These are phyloP conservation scores for Sebastes umbrosus DNA, from an alignment of 2,797 vertebrate genomes.

Conservation along the genomic window DNA sequence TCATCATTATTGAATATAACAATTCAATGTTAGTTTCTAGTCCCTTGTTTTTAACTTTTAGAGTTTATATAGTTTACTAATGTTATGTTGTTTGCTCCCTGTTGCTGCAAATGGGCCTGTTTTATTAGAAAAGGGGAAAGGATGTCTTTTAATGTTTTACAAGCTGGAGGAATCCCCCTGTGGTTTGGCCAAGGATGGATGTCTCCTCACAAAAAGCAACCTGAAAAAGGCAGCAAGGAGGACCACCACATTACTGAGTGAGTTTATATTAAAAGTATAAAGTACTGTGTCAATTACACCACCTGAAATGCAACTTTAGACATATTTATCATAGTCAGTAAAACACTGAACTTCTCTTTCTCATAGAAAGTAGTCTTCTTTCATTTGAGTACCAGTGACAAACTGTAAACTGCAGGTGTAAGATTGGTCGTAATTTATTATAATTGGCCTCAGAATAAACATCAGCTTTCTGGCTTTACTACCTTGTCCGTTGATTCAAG, in stretches of 20 bases:
- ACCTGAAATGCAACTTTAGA: background rate
- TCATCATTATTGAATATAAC: background rate
- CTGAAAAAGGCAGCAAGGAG: background rate
- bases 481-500: background rate
- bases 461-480: background rate
- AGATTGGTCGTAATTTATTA: background rate
- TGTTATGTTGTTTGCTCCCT: background rate
- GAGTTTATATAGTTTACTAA: background rate
- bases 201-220: background rate
- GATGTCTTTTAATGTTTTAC: background rate
- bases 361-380: background rate
- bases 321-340: background rate
- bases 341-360: background rate
- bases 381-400: background rate
- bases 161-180: background rate
- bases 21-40: background rate
- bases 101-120: background rate
- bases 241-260: background rate
- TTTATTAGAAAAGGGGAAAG: background rate
- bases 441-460: slow-evolving; percentile 1
- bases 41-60: background rate
- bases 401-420: background rate
- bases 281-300: too few relatives aligned
- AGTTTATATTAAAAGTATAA: background rate
- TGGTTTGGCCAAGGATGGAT: background rate